Percentiles rank a stretch among this genome's conserved stretches.
Evolutionary conservation across 2,113 vertebrate genomes (phyloP).

Genomic region (Hippocampus comes): DNA sequence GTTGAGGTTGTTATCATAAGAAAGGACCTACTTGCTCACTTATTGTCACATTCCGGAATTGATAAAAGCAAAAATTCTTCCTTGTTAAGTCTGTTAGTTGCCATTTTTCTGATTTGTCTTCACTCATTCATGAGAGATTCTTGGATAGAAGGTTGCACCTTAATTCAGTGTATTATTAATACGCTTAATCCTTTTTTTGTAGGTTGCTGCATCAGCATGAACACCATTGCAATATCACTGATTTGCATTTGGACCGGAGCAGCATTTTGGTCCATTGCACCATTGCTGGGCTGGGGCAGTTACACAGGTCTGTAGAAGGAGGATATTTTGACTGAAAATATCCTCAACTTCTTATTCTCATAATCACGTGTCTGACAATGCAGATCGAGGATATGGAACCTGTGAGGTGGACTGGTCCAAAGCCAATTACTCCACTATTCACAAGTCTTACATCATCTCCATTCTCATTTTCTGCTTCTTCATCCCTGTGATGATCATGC

Average conservation of each 20-base stretch:
- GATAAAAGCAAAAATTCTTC: constrained; percentile 51
- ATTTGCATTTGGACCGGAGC: constrained; percentile 81
- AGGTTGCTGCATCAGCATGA: constrained; percentile 78
- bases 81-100: constrained; percentile 38
- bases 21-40: constrained; percentile 61
- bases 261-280: constrained; percentile 83
- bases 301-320: constrained; percentile 77
- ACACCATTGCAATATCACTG: constrained; percentile 73
- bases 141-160: neutral
- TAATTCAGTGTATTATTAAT: constrained; percentile 10
- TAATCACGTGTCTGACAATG: neutral
- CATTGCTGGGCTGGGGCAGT: constrained; percentile 85
- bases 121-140: neutral
- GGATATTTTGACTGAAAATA: neutral
- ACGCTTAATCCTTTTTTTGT: constrained; percentile 24
- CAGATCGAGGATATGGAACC: constrained; percentile 81
- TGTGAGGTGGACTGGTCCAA: constrained; percentile 87
- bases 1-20: constrained; percentile 35
- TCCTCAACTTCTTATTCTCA: neutral
- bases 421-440: constrained; percentile 84
- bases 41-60: constrained; percentile 67
- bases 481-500: constrained; percentile 76
- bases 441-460: constrained; percentile 82
- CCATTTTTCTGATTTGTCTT: constrained; percentile 30
- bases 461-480: constrained; percentile 83